Percentiles rank a stretch among this genome's conserved stretches.
These are phyloP conservation scores for Candoia aspera DNA, from an alignment of 2,113 vertebrate genomes.

Conservation along the genomic window DNA sequence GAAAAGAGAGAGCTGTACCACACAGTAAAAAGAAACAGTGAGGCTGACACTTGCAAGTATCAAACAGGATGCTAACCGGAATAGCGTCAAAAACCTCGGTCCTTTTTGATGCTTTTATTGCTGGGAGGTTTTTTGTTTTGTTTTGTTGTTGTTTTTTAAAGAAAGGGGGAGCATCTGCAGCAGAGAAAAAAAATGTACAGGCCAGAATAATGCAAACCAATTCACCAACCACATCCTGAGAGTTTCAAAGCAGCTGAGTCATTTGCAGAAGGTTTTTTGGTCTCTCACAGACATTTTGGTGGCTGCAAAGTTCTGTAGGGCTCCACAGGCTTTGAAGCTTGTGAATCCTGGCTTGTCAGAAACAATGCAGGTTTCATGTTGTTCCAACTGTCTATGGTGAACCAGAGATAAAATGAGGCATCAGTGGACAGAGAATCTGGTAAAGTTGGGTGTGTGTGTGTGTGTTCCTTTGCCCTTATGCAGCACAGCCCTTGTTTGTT, in stretches of 20 bases:
- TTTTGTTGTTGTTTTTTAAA: constrained; percentile 3
- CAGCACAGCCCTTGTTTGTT: too few species aligned
- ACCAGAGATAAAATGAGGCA: not conserved
- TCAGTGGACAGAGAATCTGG: not conserved
- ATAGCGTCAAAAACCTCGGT: not conserved
- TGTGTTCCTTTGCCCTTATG: not conserved
- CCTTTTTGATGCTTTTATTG: not conserved
- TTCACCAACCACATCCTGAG: constrained; percentile 34
- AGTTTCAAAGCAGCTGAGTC: constrained; percentile 24
- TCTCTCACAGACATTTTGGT: not conserved
- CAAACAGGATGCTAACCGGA: not conserved
- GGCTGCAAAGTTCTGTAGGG: not conserved
- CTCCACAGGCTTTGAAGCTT: not conserved
- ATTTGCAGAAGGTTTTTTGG: constrained; percentile 28
- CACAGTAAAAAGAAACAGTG: not conserved
- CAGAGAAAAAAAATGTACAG: not conserved
- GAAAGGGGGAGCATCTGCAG: not conserved
- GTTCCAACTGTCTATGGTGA: not conserved
- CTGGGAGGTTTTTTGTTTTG: not conserved
- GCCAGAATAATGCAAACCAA: constrained; percentile 17
- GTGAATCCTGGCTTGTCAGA: not conserved
- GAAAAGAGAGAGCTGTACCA: not conserved
- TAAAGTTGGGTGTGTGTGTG: not conserved
- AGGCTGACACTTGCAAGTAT: not conserved
- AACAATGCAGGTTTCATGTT: not conserved